Conservation (phyloP, 2,888 invertebrate genomes). For the Nymphalis c-album region DNA sequence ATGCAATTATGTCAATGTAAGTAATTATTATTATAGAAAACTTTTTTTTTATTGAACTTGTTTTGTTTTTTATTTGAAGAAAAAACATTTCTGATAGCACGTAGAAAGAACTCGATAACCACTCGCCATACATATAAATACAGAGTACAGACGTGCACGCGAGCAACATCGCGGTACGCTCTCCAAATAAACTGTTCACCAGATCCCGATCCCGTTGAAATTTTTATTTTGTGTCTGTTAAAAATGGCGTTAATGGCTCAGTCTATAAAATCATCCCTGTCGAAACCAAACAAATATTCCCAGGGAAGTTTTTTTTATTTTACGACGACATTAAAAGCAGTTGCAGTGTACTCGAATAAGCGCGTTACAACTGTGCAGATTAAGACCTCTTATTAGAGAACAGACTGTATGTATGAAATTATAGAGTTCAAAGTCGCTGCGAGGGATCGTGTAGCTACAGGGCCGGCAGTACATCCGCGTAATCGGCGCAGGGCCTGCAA, state of each 20-base stretch:
- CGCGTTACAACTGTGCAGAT: slow-evolving; percentile 12
- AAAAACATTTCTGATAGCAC: too few species aligned
- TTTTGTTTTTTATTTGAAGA: too few species aligned
- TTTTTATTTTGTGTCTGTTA: slow-evolving; percentile 8
- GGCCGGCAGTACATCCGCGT: slow-evolving; percentile 6
- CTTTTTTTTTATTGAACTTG: too few species aligned
- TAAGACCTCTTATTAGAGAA: background rate
- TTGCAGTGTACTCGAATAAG: slow-evolving; percentile 11
- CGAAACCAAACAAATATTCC: slow-evolving; percentile 16
- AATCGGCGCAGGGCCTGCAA: slow-evolving; percentile 16
- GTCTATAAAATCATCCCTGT: slow-evolving; percentile 20
- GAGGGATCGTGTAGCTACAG: background rate
- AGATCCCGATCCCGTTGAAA: background rate
- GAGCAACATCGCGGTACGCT: background rate
- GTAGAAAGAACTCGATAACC: too few species aligned
- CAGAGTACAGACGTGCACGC: background rate
- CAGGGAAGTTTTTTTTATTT: slow-evolving; percentile 14
- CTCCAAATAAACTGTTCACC: background rate
- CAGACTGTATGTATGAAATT: background rate
- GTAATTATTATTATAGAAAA: too few species aligned
- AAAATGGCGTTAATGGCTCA: slow-evolving; percentile 6
- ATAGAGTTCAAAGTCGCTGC: background rate
- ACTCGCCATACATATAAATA: background rate
- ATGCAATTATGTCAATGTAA: too few species aligned
- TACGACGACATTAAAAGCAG: slow-evolving; percentile 13